Conservation (phyloP, 2,888 invertebrate genomes). For the Calliphora vomitoria region DNA sequence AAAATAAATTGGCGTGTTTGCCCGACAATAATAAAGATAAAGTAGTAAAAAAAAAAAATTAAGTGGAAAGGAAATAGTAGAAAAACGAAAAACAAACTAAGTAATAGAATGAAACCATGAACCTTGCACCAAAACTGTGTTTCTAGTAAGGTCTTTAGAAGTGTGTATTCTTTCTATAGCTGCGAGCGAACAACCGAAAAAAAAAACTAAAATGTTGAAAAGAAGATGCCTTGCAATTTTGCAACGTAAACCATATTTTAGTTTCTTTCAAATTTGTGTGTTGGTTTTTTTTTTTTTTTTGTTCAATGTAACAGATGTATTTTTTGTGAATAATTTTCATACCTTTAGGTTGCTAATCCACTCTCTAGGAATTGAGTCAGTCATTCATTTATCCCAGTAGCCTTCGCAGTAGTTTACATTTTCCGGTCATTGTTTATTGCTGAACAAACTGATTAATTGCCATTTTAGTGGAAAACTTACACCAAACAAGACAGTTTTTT, state of each 20-base stretch:
- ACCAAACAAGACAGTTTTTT: conserved; percentile 43
- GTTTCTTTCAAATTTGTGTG: background rate
- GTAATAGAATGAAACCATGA: conserved; percentile 10
- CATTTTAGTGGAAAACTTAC: conserved; percentile 54
- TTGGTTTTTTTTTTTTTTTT: background rate
- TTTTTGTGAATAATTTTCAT: too few species aligned
- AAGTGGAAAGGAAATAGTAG: background rate
- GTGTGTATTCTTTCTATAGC: conserved; percentile 2
- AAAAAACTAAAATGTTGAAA: background rate
- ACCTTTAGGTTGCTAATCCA: conserved; percentile 25
- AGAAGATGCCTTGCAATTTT: background rate
- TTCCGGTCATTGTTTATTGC: conserved; percentile 42
- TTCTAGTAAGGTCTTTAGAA: conserved; percentile 11
- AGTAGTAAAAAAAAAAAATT: conserved; percentile 7
- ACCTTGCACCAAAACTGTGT: conserved; percentile 20
- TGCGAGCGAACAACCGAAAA: conserved; percentile 24
- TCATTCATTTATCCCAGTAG: conserved; percentile 32
- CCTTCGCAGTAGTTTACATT: conserved; percentile 55
- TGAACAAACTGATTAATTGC: conserved; percentile 61
- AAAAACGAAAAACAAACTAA: conserved; percentile 3
- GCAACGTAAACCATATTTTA: conserved; percentile 4
- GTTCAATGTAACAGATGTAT: too few species aligned
- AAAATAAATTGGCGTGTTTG: conserved; percentile 61
- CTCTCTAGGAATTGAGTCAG: conserved; percentile 15
- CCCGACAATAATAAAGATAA: conserved; percentile 16